These are phyloP conservation scores for Caenorhabditis virilis DNA, from an alignment of 2,888 invertebrate species.

Conservation along the genomic window DNA sequence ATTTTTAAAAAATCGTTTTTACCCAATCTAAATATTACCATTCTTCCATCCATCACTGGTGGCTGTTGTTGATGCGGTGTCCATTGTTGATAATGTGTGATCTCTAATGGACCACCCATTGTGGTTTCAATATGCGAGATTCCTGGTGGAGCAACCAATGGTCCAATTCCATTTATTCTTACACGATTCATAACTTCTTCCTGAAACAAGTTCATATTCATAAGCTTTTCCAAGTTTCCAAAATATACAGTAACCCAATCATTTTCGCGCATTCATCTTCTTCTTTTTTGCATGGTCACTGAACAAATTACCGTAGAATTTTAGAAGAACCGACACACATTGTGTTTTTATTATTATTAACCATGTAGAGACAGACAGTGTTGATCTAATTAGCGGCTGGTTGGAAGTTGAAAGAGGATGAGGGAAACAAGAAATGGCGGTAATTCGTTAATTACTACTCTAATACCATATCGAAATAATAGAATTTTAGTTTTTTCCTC, in stretches of 20 bases:
- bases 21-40: no score
- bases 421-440: neutral
- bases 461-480: no score
- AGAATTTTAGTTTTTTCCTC: no score
- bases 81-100: slow-evolving; percentile 85
- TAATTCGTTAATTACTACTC: slow-evolving; percentile 7
- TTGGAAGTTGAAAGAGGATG: neutral
- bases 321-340: neutral
- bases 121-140: slow-evolving; percentile 77
- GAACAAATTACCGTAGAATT: slow-evolving; percentile 17
- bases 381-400: slow-evolving; percentile 6
- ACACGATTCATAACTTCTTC: slow-evolving; percentile 65
- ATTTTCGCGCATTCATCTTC: neutral
- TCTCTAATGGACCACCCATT: slow-evolving; percentile 77
- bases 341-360: no score
- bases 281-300: slow-evolving; percentile 32
- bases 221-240: neutral
- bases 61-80: neutral
- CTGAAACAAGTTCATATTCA: slow-evolving; percentile 48
- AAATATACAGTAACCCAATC: neutral
- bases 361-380: neutral
- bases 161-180: slow-evolving; percentile 86
- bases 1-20: no score
- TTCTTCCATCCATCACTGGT: neutral
- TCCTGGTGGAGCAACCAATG: slow-evolving; percentile 90